Evolutionary conservation across 2,113 vertebrate genomes (phyloP).

Genomic region (Cephalopterus ornatus): DNA sequence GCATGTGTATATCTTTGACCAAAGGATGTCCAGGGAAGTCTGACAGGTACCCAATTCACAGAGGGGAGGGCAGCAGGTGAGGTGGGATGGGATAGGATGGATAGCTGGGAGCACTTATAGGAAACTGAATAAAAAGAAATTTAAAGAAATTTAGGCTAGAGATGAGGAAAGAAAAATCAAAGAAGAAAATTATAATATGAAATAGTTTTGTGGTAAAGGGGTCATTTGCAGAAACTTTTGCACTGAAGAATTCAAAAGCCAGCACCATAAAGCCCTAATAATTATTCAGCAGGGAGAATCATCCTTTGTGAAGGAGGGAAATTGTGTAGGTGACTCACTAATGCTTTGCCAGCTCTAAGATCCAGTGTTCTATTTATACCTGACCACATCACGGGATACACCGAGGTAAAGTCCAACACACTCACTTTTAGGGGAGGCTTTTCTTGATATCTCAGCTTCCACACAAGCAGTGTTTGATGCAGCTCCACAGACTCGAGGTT

Average conservation of each 20-base stretch:
- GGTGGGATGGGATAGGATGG: neutral
- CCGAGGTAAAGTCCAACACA: neutral
- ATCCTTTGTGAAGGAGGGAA: neutral
- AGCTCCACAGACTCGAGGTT: neutral
- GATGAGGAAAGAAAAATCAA: neutral
- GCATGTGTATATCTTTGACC: neutral
- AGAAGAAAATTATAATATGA: neutral
- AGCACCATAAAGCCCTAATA: neutral
- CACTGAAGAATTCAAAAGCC: neutral
- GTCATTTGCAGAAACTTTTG: neutral
- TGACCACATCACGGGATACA: neutral
- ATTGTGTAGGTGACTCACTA: neutral
- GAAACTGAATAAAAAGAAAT: neutral
- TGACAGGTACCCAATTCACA: neutral
- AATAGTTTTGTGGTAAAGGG: neutral
- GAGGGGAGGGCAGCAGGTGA: neutral
- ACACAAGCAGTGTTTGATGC: neutral
- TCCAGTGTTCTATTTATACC: neutral
- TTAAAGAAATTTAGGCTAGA: neutral
- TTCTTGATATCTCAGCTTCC: neutral
- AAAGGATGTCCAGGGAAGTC: neutral
- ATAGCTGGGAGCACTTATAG: neutral
- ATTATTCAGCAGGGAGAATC: neutral
- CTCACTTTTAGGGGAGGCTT: accelerated
- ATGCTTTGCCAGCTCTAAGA: neutral